phyloP scores from a whole-genome alignment of 2,113 vertebrate species.

The Sprattus sprattus region DNA sequence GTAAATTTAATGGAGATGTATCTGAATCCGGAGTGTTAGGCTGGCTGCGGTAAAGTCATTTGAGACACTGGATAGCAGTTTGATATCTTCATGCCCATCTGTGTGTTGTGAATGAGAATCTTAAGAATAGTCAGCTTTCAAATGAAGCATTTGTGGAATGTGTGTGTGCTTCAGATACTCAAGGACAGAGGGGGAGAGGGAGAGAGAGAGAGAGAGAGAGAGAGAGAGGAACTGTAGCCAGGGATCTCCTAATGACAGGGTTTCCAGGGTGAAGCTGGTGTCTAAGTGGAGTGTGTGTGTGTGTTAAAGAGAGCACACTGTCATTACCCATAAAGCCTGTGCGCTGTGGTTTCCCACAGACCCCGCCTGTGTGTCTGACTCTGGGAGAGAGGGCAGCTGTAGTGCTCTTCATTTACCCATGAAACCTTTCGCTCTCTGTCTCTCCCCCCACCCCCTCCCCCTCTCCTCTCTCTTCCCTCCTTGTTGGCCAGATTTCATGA shows the following conservation, averaged over 20 bases:
- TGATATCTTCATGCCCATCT: background rate
- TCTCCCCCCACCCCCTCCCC: background rate
- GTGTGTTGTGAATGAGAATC: background rate
- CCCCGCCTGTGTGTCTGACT: slow-evolving; percentile 40
- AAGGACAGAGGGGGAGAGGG: background rate
- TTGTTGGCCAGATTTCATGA: slow-evolving; percentile 34
- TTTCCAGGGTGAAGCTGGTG: slow-evolving; percentile 33
- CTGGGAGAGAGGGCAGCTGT: slow-evolving; percentile 42
- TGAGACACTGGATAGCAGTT: background rate
- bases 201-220: slow-evolving; percentile 9
- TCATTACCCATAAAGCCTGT: slow-evolving; percentile 62
- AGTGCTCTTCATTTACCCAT: slow-evolving; percentile 9
- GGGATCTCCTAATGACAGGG: slow-evolving; percentile 59
- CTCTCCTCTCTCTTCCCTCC: background rate
- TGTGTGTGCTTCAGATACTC: slow-evolving; percentile 17
- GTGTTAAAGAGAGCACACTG: slow-evolving; percentile 26
- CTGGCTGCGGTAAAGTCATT: background rate
- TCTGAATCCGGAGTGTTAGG: background rate
- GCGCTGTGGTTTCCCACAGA: slow-evolving; percentile 46
- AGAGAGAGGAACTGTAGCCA: slow-evolving; percentile 29
- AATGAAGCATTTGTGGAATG: slow-evolving; percentile 54
- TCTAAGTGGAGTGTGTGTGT: slow-evolving; percentile 3
- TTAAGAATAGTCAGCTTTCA: background rate
- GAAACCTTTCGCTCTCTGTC: background rate
- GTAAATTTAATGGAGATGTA: background rate